Base-by-base conservation (phyloP, 2,113 vertebrate genomes). In the Xyliphius kryptos region DNA sequence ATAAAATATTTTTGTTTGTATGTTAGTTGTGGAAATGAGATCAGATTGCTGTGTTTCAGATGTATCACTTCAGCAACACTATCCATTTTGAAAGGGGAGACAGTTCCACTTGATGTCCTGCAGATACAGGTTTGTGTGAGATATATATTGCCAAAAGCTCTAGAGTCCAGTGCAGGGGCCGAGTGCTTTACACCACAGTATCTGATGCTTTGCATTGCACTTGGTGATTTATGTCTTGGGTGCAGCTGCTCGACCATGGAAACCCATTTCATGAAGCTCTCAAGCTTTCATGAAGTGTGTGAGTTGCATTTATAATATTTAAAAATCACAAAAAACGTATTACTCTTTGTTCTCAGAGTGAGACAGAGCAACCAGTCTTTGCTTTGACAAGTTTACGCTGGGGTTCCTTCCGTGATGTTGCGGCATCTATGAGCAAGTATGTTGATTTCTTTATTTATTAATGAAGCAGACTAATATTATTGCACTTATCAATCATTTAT, bases 361-460 rank as follows among this genome's bases (percentile, higher is more conserved):
- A 92, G 73, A 91, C 89, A 65, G 95, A 97, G 2, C 91, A 93
- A 75, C 93, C 96, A 0, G 94, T 98, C 60, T 98, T 92, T 76
- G 94, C 94, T 38, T 71, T 99, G 73, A 89, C 83, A n/a, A 85
- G 91, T 56, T 82, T 99, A 49, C 90, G 92, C 52, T 99, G 94
- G 95, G 96, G 96, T 8, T 90, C 91, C 72, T 99, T 95, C 71
- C 82, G 94, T 83, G 95, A 99, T 37, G 89, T 90, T 12, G 87
- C 83, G 41, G 77, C 83, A 76, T 89, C 81, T 79, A 85, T 89
- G 78, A 93, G 89, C 91, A 97, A 94, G 96, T 98, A 90, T 86
- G 87, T 68, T 32, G 17, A 32, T 32, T 32, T 1, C 4, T 1
- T 32, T 32, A 17, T 14, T 1, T 14, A 15, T 9, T 19, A 37